Base-by-base conservation (phyloP, 64 coral and sea anemone genomes). In the Cladopsammia gracilis region DNA sequence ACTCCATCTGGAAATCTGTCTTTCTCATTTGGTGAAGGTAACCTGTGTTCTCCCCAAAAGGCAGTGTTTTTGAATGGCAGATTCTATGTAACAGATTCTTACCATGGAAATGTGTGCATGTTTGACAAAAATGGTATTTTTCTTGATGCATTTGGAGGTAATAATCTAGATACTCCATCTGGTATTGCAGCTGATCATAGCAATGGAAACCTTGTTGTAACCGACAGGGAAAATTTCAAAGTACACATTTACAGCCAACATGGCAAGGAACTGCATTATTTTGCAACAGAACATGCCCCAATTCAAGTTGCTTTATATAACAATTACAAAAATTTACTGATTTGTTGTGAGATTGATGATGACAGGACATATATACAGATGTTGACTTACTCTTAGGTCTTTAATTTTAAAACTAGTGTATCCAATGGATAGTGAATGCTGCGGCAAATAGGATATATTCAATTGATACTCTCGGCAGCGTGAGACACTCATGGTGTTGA, bases 11-110 rank as follows among this genome's bases (percentile, higher is more conserved):
- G 77, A 44, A 94, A 88, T 58, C 81, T 83, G 15, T 24, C 62
- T 6, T 66, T 94, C 13, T 66, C 67, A 47, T 94, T 94, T 84
- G 92, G 92, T 61, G 92, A 94, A 75, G 77, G 3, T 54, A 59
- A 62, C 0, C 86, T 94, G 7, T 9, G 5, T 44, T n/a, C 10
- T 20, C 66, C 65, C 5, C 50, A 71, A 15, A 94, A 94, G 12
- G 92, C 92, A 81, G 86, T 94, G 14, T 94, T 81, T 89, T 48
- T 64, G 18, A 66, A 88, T 89, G 76, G 76, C 0, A 52, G 75
- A 20, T 94, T 94, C 73, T 94, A 52, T 83, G 92, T 94, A 12
- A 48, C 54, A 53, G 76, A 94, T 57, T 7, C 3, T 64, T 57
- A 24, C 7, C 0, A 5, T 22, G 24, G 74, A 16, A 54, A 76